A percentile compares a stretch with the other conserved stretches of the same genome.
Conservation (phyloP, 2,113 vertebrate species). For the Leptocoma aspasia region DNA sequence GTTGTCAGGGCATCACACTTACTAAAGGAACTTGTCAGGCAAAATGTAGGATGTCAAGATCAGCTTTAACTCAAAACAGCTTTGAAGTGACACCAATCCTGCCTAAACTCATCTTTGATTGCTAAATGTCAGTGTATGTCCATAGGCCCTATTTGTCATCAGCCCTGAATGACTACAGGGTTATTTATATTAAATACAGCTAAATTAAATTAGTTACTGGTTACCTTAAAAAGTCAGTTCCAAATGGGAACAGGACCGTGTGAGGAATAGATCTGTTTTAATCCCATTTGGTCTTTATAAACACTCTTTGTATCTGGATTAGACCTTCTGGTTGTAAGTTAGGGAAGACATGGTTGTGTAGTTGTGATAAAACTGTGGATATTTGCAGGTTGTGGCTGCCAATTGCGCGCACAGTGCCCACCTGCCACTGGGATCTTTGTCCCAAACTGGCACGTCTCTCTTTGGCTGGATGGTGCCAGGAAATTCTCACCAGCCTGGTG, state of each 20-base stretch:
- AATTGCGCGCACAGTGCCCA: background rate
- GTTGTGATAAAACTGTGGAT: background rate
- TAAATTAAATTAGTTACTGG: background rate
- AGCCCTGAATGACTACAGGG: background rate
- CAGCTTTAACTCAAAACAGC: background rate
- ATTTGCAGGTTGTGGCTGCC: background rate
- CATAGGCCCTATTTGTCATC: background rate
- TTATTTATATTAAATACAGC: background rate
- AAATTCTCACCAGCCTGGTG: background rate
- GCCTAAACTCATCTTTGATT: background rate
- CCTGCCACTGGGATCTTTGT: background rate
- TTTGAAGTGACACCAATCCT: background rate
- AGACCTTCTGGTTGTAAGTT: background rate
- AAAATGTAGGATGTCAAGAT: slow-evolving; percentile 1
- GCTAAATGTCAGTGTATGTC: background rate
- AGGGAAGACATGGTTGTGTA: background rate
- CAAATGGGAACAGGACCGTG: background rate
- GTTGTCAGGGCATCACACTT: background rate
- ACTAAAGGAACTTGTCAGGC: background rate
- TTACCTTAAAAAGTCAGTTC: background rate
- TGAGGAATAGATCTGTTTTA: background rate
- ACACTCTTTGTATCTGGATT: background rate
- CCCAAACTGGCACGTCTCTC: background rate
- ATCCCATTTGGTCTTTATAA: background rate
- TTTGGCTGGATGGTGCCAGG: background rate